Base-by-base conservation (phyloP, 2,888 invertebrate genomes). In the Plagiodera versicolora region DNA sequence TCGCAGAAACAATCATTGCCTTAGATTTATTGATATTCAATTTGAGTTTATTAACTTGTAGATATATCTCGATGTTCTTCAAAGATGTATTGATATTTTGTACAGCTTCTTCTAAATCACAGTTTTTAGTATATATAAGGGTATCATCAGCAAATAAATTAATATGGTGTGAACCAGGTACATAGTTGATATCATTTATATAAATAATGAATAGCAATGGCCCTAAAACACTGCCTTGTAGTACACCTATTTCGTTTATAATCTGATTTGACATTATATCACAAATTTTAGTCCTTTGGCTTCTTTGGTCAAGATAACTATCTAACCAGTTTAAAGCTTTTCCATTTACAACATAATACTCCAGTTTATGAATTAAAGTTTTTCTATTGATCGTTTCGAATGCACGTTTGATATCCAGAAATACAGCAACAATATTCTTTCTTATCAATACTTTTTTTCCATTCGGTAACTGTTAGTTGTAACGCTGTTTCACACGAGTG, bases 321-420 rank as follows among this genome's bases (percentile, higher is more conserved):
- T 49, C 14, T 28, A 24, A 14, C 49, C 24, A 49, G 24, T 28
- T 49, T n/a, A 49, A 49, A 24, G 28, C 49, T 20, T 24, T 28
- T 11, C 28, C 49, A 49, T 28, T 4, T 24, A 49, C 28, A 49
- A n/a, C 49, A 49, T 49, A 49, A 49, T 49, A 49, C 28, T 49
- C 30, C 1, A 49, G 49, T 16, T 49, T 49, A 9, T 28, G 28
- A 30, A 49, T 49, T 28, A 49, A 49, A 28, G 28, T 49, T 28
- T 49, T 28, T 49, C 49, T 49, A 16, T 49, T 30, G 24, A 49
- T 49, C 28, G 28, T 49, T 49, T 49, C 49, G 28, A 49, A 24
- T 48, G 49, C 24, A 24, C 49, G 24, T 46, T 35, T 17, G 32
- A 35, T 18, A 3, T 1, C 6, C 17, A 35, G 39, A 39, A 30